Evolutionary conservation across 2,888 invertebrate genomes (phyloP).

Genomic region (Nemotelus nigrinus): DNA sequence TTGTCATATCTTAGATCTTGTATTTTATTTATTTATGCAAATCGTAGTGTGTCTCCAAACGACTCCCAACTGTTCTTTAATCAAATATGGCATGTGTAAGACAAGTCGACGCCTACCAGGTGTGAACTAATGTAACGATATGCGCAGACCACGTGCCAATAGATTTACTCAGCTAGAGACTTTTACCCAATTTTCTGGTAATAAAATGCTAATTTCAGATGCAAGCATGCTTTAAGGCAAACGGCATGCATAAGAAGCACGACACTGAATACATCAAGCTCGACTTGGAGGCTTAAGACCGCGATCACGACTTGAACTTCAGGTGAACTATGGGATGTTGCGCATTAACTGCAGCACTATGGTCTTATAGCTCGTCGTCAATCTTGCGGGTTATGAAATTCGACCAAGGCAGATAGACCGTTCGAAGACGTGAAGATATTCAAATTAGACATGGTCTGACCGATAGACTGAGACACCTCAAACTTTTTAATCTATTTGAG

Average conservation of each 20-base stretch:
- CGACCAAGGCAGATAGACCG: background rate
- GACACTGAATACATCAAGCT: slow-evolving; percentile 3
- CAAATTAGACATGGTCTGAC: slow-evolving; percentile 16
- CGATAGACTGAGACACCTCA: background rate
- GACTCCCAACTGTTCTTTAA: no score
- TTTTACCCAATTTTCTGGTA: slow-evolving; percentile 22
- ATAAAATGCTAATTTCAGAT: slow-evolving; percentile 28
- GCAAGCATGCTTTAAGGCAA: background rate
- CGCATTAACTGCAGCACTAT: slow-evolving; percentile 21
- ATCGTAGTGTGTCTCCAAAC: no score
- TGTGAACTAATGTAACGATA: background rate
- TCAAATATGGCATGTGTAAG: no score
- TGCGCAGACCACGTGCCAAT: background rate
- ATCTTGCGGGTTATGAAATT: slow-evolving; percentile 12
- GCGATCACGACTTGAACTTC: slow-evolving; percentile 36
- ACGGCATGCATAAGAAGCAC: background rate
- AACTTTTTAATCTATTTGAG: slow-evolving; percentile 11
- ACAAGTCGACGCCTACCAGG: slow-evolving; percentile 20
- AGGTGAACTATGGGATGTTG: slow-evolving; percentile 35
- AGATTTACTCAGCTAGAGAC: background rate
- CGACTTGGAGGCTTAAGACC: background rate
- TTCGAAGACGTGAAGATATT: slow-evolving; percentile 24
- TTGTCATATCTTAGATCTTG: no score
- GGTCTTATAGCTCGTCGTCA: background rate
- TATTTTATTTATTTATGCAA: no score